Base-by-base conservation (phyloP, 2,113 vertebrate species). In the Aspiorhynchus laticeps region DNA sequence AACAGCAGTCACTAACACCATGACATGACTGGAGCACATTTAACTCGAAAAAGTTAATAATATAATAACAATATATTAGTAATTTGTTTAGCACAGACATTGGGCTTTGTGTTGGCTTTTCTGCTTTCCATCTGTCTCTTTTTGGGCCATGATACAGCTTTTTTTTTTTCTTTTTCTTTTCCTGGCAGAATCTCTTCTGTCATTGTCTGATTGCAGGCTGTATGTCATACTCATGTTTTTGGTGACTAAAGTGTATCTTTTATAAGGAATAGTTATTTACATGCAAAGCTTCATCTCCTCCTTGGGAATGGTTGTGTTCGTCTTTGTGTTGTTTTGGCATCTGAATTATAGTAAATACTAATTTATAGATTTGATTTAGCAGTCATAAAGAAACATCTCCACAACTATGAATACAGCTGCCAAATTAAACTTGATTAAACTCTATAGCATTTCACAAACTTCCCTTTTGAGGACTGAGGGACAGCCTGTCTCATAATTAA, bases 401-500 rank as follows among this genome's bases (percentile, higher is more conserved):
- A 24, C 76, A 76, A 84, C 51, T 56, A 80, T 19, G 17, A 31
- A 53, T 56, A 69, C 26, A 67, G 73, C n/a, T 78, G 79, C 67
- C 81, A 87, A 87, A 87, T 83, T 48, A 85, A 85, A 65, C 41
- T 77, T 85, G 74, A 83, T 87, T 78, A 75, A 88, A 76, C 26
- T 77, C 59, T 77, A 46, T 33, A 33, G 14, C 48, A n/a, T 81
- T 90, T 86, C 19, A 74, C 77, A 88, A 87, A 87, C 82, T 67
- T 75, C 46, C 38, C n/a, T 46, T 56, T 76, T 59, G 53, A 85
- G 28, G 10, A 15, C 87, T 63, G 43, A 75, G 80, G 65, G 59
- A 84, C 15, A 77, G 33, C 33, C 69, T 85, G 81, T 84, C 51
- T 43, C 86, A 82, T 84, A 82, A 86, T 87, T 73, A 28, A 33